phyloP scores from a whole-genome alignment of 2,797 vertebrate genomes.

The Poeciliopsis gracilis region DNA sequence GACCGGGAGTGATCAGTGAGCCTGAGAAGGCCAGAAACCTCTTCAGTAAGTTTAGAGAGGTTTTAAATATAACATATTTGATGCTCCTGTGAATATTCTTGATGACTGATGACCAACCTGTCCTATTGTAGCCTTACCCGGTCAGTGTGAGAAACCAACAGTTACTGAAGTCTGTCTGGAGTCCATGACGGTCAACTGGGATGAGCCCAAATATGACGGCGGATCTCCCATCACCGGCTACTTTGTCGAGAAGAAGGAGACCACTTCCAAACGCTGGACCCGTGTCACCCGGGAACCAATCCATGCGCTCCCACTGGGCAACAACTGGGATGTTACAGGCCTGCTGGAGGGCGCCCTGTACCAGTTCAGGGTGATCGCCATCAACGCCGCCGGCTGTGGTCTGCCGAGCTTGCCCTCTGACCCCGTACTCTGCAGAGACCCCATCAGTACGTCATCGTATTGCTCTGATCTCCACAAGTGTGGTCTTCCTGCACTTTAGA shows the following conservation, averaged over 20 bases:
- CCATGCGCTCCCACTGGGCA: slow-evolving; percentile 89
- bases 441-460: slow-evolving; percentile 84
- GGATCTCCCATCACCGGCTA: slow-evolving; percentile 95
- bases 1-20: slow-evolving; percentile 91
- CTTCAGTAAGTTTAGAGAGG: slow-evolving; percentile 88
- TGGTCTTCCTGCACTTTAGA: background rate
- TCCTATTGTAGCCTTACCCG: slow-evolving; percentile 88
- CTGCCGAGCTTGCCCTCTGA: slow-evolving; percentile 94
- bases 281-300: slow-evolving; percentile 92
- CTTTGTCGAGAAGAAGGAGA: slow-evolving; percentile 95
- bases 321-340: slow-evolving; percentile 90
- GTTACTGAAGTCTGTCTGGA: slow-evolving; percentile 90
- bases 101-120: background rate
- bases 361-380: slow-evolving; percentile 93
- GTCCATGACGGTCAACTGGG: slow-evolving; percentile 97
- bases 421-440: slow-evolving; percentile 90
- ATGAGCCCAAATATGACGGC: slow-evolving; percentile 95
- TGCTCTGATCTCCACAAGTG: background rate
- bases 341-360: slow-evolving; percentile 91
- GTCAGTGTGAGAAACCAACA: slow-evolving; percentile 96
- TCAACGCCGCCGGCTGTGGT: slow-evolving; percentile 93
- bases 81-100: background rate
- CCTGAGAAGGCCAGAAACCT: slow-evolving; percentile 96
- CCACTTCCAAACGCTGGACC: slow-evolving; percentile 93
- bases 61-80: background rate